Evolutionary conservation across 2,888 invertebrate genomes (phyloP), one percentile per base, ranked within the genome.

Genomic region (Mactromeris polynyma): DNA sequence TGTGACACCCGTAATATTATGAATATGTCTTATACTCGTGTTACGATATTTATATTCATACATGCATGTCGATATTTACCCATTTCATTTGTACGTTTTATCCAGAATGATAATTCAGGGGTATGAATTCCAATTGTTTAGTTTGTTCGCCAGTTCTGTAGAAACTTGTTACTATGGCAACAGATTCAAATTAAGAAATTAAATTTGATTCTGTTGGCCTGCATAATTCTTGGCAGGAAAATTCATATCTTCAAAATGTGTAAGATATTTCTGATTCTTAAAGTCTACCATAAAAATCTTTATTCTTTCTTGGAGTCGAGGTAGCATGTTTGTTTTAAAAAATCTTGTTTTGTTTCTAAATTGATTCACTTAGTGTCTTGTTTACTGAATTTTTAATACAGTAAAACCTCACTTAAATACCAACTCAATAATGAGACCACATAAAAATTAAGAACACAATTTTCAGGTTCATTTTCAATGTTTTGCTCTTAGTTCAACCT

Each of bases 81-180:
- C 36, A 36, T 73, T 73, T 73, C 33, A 36, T 36, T 78, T 84
- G 36, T 77, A 38, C 69, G 73, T 78, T 77, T 51, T 73, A 84
- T 84, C 26, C 78, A 84, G 84, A 84, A 73, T 78, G 78, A 84
- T 84, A 77, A 58, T 46, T 38, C 26, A 33, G 84, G 84, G 84
- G 84, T 84, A 84, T 84, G 84, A 42, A 78, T 84, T 64, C 58
- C 58, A 64, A 26, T 64, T 64, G 58, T 64, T 26, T 73, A 26
- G 26, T 26, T 73, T 36, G 0, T 33, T 73, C 26, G 73, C 73
- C 73, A 36, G 73, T 73, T 73, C 36, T 36, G n/a, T 33, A 11
- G 26, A 36, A 73, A 36, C 36, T 73, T 33, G 73, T 73, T 73
- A 73, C 73, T 33, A 33, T 36, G 73, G 73, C 36, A 73, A 73